Evolutionary conservation across 2,797 vertebrate genomes (phyloP).

Genomic region (Harpagifer antarcticus): DNA sequence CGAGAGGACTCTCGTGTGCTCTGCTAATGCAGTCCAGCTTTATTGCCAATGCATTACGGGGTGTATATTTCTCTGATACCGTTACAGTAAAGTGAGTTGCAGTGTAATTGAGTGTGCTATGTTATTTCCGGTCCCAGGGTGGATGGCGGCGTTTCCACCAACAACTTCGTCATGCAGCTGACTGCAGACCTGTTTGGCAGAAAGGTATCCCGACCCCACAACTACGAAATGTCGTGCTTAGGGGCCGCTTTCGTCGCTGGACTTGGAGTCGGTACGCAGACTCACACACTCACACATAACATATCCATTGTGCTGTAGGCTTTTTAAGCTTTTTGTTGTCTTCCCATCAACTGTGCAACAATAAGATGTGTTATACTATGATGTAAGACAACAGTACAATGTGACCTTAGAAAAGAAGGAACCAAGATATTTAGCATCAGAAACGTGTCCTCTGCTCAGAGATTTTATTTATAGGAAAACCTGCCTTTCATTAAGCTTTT

Average conservation of each 20-base stretch:
- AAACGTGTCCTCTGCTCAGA: no score
- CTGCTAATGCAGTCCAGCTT: constrained; percentile 41
- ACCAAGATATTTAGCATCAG: no score
- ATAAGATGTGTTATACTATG: no score
- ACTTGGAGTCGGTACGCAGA: constrained; percentile 89
- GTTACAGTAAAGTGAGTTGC: constrained; percentile 44
- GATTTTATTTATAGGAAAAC: no score
- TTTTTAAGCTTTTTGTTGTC: neutral
- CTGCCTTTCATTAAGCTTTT: no score
- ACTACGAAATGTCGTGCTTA: constrained; percentile 93
- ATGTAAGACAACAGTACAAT: no score
- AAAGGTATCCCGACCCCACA: constrained; percentile 85
- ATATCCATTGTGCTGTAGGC: neutral
- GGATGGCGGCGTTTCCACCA: constrained; percentile 94
- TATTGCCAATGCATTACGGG: constrained; percentile 52
- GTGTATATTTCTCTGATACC: constrained; percentile 37
- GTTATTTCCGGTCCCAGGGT: constrained; percentile 80
- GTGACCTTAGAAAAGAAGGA: no score
- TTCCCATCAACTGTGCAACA: no score
- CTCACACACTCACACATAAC: neutral
- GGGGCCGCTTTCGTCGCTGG: constrained; percentile 95
- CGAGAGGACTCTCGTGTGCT: constrained; percentile 18
- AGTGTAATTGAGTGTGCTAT: constrained; percentile 28
- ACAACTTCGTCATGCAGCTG: constrained; percentile 96
- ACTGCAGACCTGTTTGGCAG: constrained; percentile 93